phyloP scores from a whole-genome alignment of 2,113 vertebrate genomes.

The Syngnathus scovelli region DNA sequence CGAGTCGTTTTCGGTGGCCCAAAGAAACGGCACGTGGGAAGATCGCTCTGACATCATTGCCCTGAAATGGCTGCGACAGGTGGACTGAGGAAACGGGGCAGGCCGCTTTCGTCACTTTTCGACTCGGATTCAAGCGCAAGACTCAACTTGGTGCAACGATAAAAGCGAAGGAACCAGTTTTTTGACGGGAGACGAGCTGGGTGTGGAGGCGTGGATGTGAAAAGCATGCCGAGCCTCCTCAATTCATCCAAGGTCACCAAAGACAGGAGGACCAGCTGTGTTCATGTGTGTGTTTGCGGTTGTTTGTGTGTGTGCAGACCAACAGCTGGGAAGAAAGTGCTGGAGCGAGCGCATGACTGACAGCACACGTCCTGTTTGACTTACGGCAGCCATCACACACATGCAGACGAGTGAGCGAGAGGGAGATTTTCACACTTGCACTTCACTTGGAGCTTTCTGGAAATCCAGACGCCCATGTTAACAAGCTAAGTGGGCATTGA shows the following conservation, averaged over 20 bases:
- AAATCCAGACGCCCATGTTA: conserved; percentile 41
- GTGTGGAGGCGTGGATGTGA: conserved; percentile 58
- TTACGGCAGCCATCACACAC: conserved; percentile 51
- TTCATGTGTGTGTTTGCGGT: conserved; percentile 37
- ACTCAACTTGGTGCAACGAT: not conserved
- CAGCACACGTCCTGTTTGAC: conserved; percentile 69
- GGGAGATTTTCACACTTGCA: conserved; percentile 21
- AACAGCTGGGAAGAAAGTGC: conserved; percentile 62
- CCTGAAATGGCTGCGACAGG: conserved; percentile 32
- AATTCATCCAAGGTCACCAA: conserved; percentile 61
- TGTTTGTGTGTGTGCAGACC: conserved; percentile 45
- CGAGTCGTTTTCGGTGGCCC: conserved; percentile 18
- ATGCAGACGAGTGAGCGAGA: conserved; percentile 9
- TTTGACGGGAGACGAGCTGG: conserved; percentile 37
- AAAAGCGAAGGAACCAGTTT: conserved; percentile 20
- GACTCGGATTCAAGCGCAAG: conserved; percentile 4
- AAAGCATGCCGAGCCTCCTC: conserved; percentile 52
- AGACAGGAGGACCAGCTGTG: conserved; percentile 66
- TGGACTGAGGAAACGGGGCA: conserved; percentile 19
- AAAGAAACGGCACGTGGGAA: not conserved
- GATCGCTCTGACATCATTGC: conserved; percentile 26
- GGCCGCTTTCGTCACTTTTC: conserved; percentile 17
- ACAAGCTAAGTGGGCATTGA: conserved; percentile 38
- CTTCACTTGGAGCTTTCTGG: conserved; percentile 44
- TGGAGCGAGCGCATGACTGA: conserved; percentile 54